Evolutionary conservation across 1,140 invertebrate genomes (phyloP).

Genomic region (Brachionus angularis): DNA sequence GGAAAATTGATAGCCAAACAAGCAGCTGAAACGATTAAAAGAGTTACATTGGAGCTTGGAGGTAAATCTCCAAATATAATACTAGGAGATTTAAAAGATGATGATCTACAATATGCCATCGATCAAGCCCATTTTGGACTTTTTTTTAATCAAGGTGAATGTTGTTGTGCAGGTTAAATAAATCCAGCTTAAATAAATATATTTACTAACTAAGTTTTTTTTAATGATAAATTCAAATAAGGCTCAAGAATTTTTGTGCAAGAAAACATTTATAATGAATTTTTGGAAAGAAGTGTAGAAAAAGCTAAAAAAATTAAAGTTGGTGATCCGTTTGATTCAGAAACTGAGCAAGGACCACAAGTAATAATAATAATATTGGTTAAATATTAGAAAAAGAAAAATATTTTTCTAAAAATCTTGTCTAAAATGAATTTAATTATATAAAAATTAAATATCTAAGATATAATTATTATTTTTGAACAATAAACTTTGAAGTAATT

Average conservation of each 20-base stretch:
- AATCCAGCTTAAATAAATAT: too few relatives aligned
- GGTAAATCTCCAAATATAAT: constrained; percentile 82
- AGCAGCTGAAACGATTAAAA: constrained; percentile 73
- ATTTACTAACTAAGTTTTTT: too few relatives aligned
- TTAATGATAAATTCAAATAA: too few relatives aligned
- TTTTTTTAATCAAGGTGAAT: constrained; percentile 69
- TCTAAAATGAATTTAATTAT: too few relatives aligned
- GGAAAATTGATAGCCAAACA: constrained; percentile 73
- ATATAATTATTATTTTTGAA: too few relatives aligned
- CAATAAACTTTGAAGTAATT: too few relatives aligned
- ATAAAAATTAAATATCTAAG: too few relatives aligned
- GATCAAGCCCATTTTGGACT: constrained; percentile 71
- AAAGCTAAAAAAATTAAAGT: constrained; percentile 68
- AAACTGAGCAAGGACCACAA: constrained; percentile 69
- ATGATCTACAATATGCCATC: constrained; percentile 66
- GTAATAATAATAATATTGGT: too few relatives aligned
- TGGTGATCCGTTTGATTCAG: constrained; percentile 72
- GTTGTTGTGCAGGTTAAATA: constrained; percentile 54
- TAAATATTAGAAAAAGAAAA: too few relatives aligned
- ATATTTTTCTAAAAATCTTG: too few relatives aligned
- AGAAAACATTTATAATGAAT: constrained; percentile 55
- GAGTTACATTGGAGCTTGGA: constrained; percentile 77
- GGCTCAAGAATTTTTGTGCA: constrained; percentile 54
- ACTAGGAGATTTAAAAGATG: constrained; percentile 66
- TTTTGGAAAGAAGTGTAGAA: constrained; percentile 59